Base-by-base conservation (phyloP, 2,888 invertebrate species). In the Morpho deidamia region DNA sequence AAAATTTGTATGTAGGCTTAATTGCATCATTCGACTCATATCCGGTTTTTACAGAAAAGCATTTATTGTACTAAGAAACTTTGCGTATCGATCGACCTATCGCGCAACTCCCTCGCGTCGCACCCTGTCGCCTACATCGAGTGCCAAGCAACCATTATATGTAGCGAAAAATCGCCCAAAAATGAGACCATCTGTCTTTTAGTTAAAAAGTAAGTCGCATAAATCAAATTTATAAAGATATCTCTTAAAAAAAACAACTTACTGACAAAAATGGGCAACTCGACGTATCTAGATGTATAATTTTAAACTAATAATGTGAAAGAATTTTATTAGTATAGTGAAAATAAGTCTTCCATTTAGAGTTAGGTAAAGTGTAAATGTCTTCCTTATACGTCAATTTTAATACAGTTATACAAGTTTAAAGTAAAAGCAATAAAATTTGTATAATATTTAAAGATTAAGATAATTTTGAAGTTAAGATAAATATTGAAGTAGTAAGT, bases 331-430 rank as follows among this genome's bases (percentile, higher is more conserved):
- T 70, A 74, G 72, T 65, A 59, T 80, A 82, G 76, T 72, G 84
- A 72, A 86, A 87, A 73, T 74, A 85, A 85, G 88, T 88, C 88
- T 88, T 88, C 87, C 87, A 84, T 72, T 66, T 76, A 79, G 74
- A 53, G 49, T 49, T 5, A 23, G 23, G 5, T 60, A 56, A 58
- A 46, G 40, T 52, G 37, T 58, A 57, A 47, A 69, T 65, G 69
- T 72, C 67, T 71, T 70, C 71, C 69, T 58, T 55, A 64, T 63
- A 63, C 59, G 69, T 71, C 64, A 70, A 68, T 68, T 72, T 65
- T 57, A 60, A 56, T 55, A 58, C 60, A 59, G 39, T 51, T 61
- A 56, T 57, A 50, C 45, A 55, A 55, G 53, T 51, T 45, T 51
- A 48, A 56, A 57, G 51, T 58, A 50, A n/a, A 41, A 54, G 53